Base-by-base conservation (phyloP, 64 coral and sea anemone species). In the Dendrophyllia cribrosa region DNA sequence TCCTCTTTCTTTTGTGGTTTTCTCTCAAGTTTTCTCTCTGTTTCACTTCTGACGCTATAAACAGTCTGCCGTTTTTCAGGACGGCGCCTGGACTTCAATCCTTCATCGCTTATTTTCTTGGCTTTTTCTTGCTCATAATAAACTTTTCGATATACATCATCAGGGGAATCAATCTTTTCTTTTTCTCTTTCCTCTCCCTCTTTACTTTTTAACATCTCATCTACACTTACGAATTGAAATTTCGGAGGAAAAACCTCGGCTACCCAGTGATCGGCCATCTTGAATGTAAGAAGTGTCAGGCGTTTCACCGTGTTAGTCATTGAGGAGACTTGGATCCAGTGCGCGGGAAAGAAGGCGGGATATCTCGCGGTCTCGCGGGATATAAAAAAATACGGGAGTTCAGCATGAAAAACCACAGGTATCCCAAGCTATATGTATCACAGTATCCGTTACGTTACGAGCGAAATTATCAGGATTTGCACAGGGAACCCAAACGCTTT, bases 231-330 rank as follows among this genome's bases (percentile, higher is more conserved):
- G 47, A 90, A 95, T 58, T 91, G 73, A 86, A 95, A 95, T 86
- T 81, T 95, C 47, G 93, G 93, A 59, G 93, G 93, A 64, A 95
- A 95, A 79, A 95, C 77, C 60, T 95, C 88, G 22, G 88, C 80
- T 0, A 95, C 88, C 93, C 93, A 95, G 75, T 95, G 88, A 50
- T 89, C 93, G 79, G 88, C 88, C 93, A 95, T 95, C 3, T 95
- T 95, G 59, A 71, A 89, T 88, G 26, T 19, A 80, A 72, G 4
- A 72, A 56, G 20, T 26, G n/a, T n/a, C 78, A 82, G 78, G 78
- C 78, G 43, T 23, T 23, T 9, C 43, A 12, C 14, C 0, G 1
- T 5, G 0, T 20, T 3, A n/a, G n/a, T n/a, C n/a, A 65, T 14
- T 16, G 24, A 67, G 44, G 60, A 68, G 44, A 16, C 44, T 67